A percentile compares a stretch with the other conserved stretches of the same genome.
Conservation (phyloP, 1,140 invertebrate genomes). For the Argopecten irradians region DNA sequence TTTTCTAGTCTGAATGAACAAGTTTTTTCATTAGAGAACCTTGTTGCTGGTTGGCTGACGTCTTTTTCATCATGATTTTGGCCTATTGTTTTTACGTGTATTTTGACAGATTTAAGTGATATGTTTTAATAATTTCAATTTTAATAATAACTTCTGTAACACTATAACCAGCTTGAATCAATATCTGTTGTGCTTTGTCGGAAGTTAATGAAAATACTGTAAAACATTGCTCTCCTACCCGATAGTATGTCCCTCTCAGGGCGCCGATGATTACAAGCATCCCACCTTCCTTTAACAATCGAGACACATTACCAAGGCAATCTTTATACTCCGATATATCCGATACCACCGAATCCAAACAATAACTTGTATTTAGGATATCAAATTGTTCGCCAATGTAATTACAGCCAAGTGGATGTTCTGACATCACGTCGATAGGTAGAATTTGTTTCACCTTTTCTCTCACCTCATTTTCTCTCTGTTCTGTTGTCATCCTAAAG, state of each 20-base stretch:
- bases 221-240: not conserved
- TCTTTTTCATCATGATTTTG: too few relatives aligned
- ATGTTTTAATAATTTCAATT: too few relatives aligned
- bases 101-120: too few relatives aligned
- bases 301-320: not conserved
- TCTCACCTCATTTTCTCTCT: not conserved
- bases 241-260: not conserved
- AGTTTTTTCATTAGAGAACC: too few relatives aligned
- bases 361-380: not conserved
- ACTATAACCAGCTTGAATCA: too few relatives aligned
- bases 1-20: too few relatives aligned
- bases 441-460: not conserved
- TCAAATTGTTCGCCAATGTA: not conserved
- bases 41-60: too few relatives aligned
- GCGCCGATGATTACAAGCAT: not conserved
- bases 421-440: not conserved
- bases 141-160: too few relatives aligned
- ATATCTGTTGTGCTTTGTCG: too few relatives aligned
- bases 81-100: too few relatives aligned
- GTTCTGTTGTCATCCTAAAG: not conserved
- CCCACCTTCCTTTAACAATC: not conserved
- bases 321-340: not conserved
- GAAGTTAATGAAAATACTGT: too few relatives aligned
- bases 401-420: not conserved
- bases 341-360: not conserved